Conservation (phyloP, 2,797 vertebrate genomes). For the Darevskia nairensis region DNA sequence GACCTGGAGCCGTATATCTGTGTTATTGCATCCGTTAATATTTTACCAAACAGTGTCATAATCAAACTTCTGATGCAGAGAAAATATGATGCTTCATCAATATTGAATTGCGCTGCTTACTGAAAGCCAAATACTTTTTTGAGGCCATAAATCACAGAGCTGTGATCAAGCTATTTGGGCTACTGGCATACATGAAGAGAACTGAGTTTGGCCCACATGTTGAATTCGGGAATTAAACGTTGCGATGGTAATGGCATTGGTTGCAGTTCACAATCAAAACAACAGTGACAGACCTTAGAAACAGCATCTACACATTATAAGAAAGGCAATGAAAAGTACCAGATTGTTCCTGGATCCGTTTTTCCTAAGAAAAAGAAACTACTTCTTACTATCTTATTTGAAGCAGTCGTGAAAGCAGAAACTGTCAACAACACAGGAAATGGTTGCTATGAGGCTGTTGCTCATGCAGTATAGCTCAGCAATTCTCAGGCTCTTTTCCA, state of each 20-base stretch:
- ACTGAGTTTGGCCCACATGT: not conserved
- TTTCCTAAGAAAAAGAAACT: not conserved
- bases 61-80: constrained; percentile 1
- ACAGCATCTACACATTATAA: not conserved
- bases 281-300: not conserved
- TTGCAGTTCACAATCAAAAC: not conserved
- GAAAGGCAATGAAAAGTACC: not conserved
- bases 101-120: constrained; percentile 12
- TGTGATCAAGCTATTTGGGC: not conserved
- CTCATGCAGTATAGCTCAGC: not conserved
- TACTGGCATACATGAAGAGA: not conserved
- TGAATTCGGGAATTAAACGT: not conserved
- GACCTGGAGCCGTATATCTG: not conserved
- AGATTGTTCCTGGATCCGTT: not conserved
- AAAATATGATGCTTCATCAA: not conserved
- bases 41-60: constrained; percentile 10
- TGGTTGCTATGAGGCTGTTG: not conserved
- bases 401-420: not conserved
- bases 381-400: not conserved
- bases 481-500: not conserved
- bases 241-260: not conserved
- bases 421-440: not conserved
- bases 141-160: not conserved
- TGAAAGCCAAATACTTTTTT: not conserved
- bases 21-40: constrained; percentile 28